Evolutionary conservation across 1,140 invertebrate genomes (phyloP), one percentile per base, ranked within the genome.

Genomic region (Leguminivora glycinivorella): DNA sequence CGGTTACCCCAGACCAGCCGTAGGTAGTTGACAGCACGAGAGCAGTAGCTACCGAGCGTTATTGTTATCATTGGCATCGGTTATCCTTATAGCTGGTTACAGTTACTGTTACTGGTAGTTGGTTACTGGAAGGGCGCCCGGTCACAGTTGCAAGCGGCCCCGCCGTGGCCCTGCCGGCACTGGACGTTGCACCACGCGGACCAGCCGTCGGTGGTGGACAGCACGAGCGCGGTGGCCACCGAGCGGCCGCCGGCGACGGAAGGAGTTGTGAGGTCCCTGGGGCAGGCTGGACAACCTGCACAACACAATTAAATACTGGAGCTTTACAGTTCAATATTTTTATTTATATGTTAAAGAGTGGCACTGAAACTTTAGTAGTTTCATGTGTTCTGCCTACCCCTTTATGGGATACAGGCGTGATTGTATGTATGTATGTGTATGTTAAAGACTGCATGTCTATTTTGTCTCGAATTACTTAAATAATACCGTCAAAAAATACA

Each of bases 91-190:
- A n/a, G 14, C 17, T 52, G 43, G 43, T 52, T 17, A n/a, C n/a
- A 1, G 14, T 67, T 40, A 10, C 31, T 7, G 19, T 5, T 24
- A 47, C 24, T 12, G 38, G 19, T 47, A 47, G 4, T 19, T 38
- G 12, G 68, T 73, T 83, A 86, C 58, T 82, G 79, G 25, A 93
- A 87, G 0, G 93, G 93, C 4, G 92, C 78, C 4, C 90, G 76
- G 80, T 93, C 92, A 78, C 93, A 94, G 74, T 92, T 91, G 80
- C 93, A 94, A 10, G 93, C 93, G 26, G 88, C 89, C 0, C 93
- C 93, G 0, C 93, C 93, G 10, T 92, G 89, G 0, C 92, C 93
- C 70, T 90, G 88, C 4, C 85, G 78, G 75, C 93, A 94, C 63
- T 92, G 89, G 4, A 85, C 79, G 72, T 83, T 83, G 82, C 93